Evolutionary conservation across 2,888 invertebrate genomes (phyloP), one percentile per base, ranked within the genome.

Genomic region (Patella depressa): DNA sequence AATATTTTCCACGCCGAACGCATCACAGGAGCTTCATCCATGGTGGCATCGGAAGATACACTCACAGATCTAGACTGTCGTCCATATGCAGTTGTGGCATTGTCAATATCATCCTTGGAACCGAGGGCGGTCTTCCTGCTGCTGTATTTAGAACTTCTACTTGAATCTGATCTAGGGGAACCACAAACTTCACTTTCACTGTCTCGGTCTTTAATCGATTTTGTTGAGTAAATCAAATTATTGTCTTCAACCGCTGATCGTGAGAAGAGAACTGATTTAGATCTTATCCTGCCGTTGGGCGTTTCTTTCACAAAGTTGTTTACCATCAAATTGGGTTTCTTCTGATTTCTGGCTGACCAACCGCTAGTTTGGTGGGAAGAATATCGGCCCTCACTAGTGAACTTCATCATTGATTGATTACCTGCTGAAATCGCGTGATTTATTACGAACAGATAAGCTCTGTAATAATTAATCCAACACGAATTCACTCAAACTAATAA

Each of bases 1-100:
- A 87, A 87, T 15, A 76, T 78, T 11, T 80, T 81, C 87, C 86
- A 88, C 9, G 78, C 80, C 3, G 74, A 59, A 29, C 53, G 24
- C 19, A 5, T 3, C 45, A 29, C 19, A 65, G 72, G 11, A 15
- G 69, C 53, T 59, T 45, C 34, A 11, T 65, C 65, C 65, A 65
- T 65, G 45, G 45, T 45, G 45, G 45, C 9, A 19, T 65, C 65
- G 12, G 65, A 65, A 65, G 11, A 24, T 24, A 65, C 65, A 2
- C 19, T 24, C 24, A 65, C 24, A 24, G 65, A 12, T 24, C 65
- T 19, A 65, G 65, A 12, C 11, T 11, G 19, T 24, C 24, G 9
- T 65, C 65, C 24, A 14, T 65, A 11, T 12, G 3, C 65, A 12
- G 65, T 9, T 45, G 3, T 45, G 45, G 45, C 45, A 65, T 65